phyloP scores from a whole-genome alignment of 2,797 vertebrate species.

The Siniperca scherzeri region DNA sequence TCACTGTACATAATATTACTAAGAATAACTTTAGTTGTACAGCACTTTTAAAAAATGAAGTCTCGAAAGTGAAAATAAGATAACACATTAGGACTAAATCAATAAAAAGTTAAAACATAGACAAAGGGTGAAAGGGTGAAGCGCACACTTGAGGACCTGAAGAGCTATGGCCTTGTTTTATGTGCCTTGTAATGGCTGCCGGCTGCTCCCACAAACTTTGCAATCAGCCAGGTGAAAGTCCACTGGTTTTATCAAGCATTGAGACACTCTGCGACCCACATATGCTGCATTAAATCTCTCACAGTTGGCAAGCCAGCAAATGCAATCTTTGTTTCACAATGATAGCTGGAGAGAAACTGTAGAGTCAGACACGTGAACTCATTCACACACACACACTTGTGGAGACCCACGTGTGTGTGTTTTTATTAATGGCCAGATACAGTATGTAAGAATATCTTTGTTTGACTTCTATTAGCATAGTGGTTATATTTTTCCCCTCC shows the following conservation, averaged over 20 bases:
- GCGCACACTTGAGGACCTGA: background rate
- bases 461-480: conserved; percentile 55
- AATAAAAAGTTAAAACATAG: background rate
- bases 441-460: background rate
- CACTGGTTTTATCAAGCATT: conserved; percentile 76
- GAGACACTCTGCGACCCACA: conserved; percentile 66
- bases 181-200: conserved; percentile 6
- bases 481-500: conserved; percentile 63
- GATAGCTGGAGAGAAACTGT: background rate
- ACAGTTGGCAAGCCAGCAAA: background rate
- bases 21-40: background rate
- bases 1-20: background rate
- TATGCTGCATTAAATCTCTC: conserved; percentile 33
- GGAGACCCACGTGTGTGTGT: background rate
- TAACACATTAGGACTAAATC: background rate
- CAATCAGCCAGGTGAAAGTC: conserved; percentile 83
- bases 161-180: conserved; percentile 8
- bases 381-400: background rate
- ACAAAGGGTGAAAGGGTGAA: background rate
- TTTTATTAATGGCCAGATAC: background rate
- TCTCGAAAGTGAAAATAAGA: background rate
- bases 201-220: conserved; percentile 52
- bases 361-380: background rate
- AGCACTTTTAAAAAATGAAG: background rate
- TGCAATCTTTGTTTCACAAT: conserved; percentile 25